phyloP scores from a whole-genome alignment of 2,113 vertebrate genomes.

The Myotis davidii region DNA sequence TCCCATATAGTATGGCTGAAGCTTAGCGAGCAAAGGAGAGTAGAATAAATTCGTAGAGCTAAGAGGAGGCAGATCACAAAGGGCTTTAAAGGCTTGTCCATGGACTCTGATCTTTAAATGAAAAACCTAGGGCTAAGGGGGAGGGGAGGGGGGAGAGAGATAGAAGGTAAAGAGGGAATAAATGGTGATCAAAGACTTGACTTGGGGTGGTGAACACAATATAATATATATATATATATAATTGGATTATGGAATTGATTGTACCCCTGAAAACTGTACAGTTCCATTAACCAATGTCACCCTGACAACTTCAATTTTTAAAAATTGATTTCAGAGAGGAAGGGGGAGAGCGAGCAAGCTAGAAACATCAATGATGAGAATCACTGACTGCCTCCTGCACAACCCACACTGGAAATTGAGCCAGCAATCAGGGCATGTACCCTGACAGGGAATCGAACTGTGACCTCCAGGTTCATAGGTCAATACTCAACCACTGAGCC shows the following conservation, averaged over 20 bases:
- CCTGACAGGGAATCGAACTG: no score
- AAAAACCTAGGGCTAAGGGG: neutral
- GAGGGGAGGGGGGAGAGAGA: accelerated
- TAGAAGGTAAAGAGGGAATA: neutral
- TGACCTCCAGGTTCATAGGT: no score
- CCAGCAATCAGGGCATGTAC: no score
- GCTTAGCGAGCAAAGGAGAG: neutral
- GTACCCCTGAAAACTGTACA: neutral
- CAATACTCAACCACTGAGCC: no score
- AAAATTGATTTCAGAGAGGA: no score
- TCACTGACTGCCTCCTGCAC: no score
- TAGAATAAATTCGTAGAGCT: neutral
- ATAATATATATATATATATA: neutral
- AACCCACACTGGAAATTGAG: no score
- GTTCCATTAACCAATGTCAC: neutral
- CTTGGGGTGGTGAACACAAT: neutral
- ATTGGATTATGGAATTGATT: neutral
- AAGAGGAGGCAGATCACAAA: neutral
- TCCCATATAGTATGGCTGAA: neutral
- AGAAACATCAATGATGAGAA: no score
- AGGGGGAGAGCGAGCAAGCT: no score
- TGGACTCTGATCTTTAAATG: neutral
- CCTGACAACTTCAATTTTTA: neutral
- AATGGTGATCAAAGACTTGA: neutral
- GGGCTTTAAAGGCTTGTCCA: neutral